Evolutionary conservation across 2,888 invertebrate species (phyloP), one percentile per base, ranked within the genome.

Genomic region (Lasioglossum morio): DNA sequence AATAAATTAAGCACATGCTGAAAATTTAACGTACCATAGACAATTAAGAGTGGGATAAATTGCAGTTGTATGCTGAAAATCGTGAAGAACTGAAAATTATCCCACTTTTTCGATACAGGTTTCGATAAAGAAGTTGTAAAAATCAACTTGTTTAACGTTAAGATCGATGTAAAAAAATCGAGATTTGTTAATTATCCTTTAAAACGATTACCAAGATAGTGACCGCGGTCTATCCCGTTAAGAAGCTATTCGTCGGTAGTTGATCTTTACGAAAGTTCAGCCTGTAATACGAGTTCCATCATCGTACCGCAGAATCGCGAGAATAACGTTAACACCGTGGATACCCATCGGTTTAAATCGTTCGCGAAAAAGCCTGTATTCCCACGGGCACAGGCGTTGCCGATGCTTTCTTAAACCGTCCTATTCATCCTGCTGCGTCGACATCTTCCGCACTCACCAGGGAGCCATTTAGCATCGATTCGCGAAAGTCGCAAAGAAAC

Each of bases 401-500:
- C 60, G 37, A 37, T 37, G 69, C 69, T 37, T 69, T 72, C 40
- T n/a, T 72, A 40, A 72, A 40, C 16, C 40, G 72, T 72, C 12
- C 43, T 43, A 72, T 40, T 72, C 40, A 72, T 43, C 27, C 40
- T 14, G n/a, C 40, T 72, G 40, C 40, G 40, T 34, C 43, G 43
- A 72, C 37, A 72, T 40, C 37, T 40, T 40, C 14, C 40, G 40
- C n/a, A n/a, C 70, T 5, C 70, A 12, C 40, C 43, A n/a, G 37
- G 69, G 69, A 69, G 69, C 23, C 37, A 69, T 69, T 69, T 69
- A 69, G 69, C 69, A 69, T 69, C 69, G 69, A 69, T 37, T 69
- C 69, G 69, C 10, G 10, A 37, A 7, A 23, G 37, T 23, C 8
- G 30, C 69, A 37, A 37, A 69, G 69, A 69, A 69, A 69, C 69